Base-by-base conservation (phyloP, 2,888 invertebrate species). In the Acrobeloides nanus region DNA sequence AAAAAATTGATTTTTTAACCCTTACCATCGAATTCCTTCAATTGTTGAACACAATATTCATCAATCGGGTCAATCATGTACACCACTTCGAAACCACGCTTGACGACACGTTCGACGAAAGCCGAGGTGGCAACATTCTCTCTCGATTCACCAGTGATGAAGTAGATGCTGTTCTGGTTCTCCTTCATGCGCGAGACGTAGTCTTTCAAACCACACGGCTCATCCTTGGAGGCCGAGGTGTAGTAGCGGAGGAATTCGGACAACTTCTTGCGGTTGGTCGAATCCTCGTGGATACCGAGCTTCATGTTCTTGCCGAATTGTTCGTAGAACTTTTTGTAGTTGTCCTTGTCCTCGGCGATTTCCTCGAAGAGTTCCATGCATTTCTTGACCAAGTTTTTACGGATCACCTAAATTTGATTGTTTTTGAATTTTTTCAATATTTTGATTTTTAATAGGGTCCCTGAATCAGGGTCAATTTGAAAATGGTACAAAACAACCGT, bases 61-160 rank as follows among this genome's bases (percentile, higher is more conserved):
- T 97, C 97, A 69, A 97, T 97, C 44, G 97, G 95, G 76, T 97
- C 95, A 0, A 86, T 86, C 95, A 97, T 97, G 84, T 95, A 97
- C 1, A 68, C 52, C 1, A 69, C 61, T 79, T 97, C 95, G 73
- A 88, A 92, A 27, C 95, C 95, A 72, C 92, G 86, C 75, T 89
- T 93, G 84, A 87, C 88, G 10, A 97, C 89, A 49, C 89, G 82
- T 79, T 97, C 97, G 43, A 97, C 93, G 66, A 97, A 97, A 1
- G 93, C 87, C 20, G 93, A 93, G 80, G 89, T 89, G 61, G 87
- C 83, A 0, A 93, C 92, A 74, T 55, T 56, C 21, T 73, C 73
- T 53, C 59, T 60, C 50, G 58, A 62, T 51, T 89, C 89, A 61
- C 81, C 95, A 68, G 95, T 95, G 77, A 99, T 95, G 81, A 85